These are phyloP conservation scores for Melangyna quadrimaculata DNA, from an alignment of 2,888 invertebrate genomes.

Conservation along the genomic window DNA sequence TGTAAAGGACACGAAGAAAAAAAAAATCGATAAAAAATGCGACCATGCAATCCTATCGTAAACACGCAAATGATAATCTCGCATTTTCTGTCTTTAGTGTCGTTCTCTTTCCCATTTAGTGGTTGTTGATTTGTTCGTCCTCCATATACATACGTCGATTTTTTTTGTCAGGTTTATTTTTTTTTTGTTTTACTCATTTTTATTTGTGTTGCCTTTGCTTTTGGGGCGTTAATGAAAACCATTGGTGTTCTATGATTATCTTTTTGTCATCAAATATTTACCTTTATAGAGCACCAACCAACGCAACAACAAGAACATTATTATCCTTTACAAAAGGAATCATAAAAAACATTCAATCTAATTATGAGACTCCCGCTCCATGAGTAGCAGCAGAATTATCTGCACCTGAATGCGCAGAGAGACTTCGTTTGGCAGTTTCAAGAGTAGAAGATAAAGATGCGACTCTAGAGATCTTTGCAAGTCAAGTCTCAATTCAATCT, in stretches of 20 bases:
- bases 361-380: conserved; percentile 5
- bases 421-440: background rate
- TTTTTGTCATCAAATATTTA: conserved; percentile 39
- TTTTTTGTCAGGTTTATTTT: background rate
- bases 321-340: conserved; percentile 6
- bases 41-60: conserved; percentile 65
- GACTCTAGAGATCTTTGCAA: background rate
- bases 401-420: background rate
- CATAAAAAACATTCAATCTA: conserved; percentile 26
- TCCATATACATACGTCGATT: background rate
- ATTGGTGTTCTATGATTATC: conserved; percentile 29
- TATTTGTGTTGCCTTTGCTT: background rate
- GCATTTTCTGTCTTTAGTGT: conserved; percentile 51
- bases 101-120: conserved; percentile 40
- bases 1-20: conserved; percentile 42
- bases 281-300: conserved; percentile 10
- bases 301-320: conserved; percentile 9
- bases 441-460: background rate
- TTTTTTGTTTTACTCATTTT: background rate
- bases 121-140: conserved; percentile 41
- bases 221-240: conserved; percentile 30
- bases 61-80: conserved; percentile 68
- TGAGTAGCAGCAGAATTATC: background rate
- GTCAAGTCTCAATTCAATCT: conserved; percentile 35
- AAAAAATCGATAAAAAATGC: conserved; percentile 68